phyloP scores from a whole-genome alignment of 2,888 invertebrate species.

The Polyommatus iphigenia region DNA sequence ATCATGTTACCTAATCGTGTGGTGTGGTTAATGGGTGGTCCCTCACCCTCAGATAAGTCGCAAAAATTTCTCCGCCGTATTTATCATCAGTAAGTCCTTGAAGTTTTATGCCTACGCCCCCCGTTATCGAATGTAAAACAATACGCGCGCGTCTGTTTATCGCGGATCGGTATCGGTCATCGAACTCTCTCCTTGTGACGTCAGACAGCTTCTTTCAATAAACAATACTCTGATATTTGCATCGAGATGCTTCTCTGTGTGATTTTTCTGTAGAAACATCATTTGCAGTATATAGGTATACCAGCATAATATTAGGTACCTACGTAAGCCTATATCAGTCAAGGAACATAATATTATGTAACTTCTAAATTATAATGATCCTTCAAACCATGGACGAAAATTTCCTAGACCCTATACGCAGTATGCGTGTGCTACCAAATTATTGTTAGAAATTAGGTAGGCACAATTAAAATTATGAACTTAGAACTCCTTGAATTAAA shows the following conservation, averaged over 20 bases:
- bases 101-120: constrained; percentile 13
- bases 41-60: background rate
- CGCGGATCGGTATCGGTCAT: constrained; percentile 50
- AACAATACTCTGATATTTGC: background rate
- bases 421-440: too few relatives aligned
- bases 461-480: too few relatives aligned
- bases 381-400: too few relatives aligned
- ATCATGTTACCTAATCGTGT: background rate
- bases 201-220: constrained; percentile 30
- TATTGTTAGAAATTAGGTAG: too few relatives aligned
- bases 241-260: background rate
- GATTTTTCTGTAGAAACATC: background rate
- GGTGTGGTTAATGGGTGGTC: background rate
- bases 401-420: too few relatives aligned
- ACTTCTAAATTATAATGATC: too few relatives aligned
- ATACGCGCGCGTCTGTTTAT: constrained; percentile 24
- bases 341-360: too few relatives aligned
- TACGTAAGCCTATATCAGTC: too few relatives aligned
- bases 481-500: too few relatives aligned
- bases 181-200: constrained; percentile 46
- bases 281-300: background rate
- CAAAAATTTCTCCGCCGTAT: background rate
- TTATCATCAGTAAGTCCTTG: constrained; percentile 18
- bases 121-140: constrained; percentile 28
- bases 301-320: too few relatives aligned